Evolutionary conservation across 2,797 vertebrate genomes (phyloP).

Genomic region (Danio choprae): DNA sequence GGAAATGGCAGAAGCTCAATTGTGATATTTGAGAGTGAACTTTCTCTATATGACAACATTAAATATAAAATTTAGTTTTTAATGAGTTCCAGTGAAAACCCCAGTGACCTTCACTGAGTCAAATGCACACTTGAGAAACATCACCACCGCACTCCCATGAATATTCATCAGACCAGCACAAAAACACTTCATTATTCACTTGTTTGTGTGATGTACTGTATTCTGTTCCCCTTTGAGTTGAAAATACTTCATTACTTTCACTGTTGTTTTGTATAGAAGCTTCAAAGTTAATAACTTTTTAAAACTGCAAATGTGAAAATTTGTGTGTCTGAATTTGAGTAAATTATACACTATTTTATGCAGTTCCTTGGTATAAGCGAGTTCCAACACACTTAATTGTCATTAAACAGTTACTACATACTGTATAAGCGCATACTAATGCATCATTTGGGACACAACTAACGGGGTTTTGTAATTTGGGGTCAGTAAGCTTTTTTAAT

Average conservation of each 20-base stretch:
- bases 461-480: no score
- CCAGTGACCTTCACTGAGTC: slow-evolving; percentile 29
- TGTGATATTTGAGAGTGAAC: slow-evolving; percentile 52
- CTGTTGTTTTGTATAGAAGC: slow-evolving; percentile 2
- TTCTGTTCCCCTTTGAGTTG: slow-evolving; percentile 20
- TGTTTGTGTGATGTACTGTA: slow-evolving; percentile 13
- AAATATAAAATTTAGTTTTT: slow-evolving; percentile 31
- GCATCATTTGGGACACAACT: no score
- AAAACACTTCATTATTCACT: slow-evolving; percentile 29
- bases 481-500: no score
- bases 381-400: no score
- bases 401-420: no score
- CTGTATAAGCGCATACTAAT: no score
- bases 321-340: no score
- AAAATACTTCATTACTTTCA: background rate
- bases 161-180: slow-evolving; percentile 16
- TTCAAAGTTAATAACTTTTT: slow-evolving; percentile 29
- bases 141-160: slow-evolving; percentile 9
- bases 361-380: no score
- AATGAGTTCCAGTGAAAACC: slow-evolving; percentile 2
- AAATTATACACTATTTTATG: no score
- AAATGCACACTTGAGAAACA: slow-evolving; percentile 25
- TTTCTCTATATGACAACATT: slow-evolving; percentile 45
- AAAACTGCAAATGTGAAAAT: background rate
- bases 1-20: slow-evolving; percentile 57